Evolutionary conservation across 2,888 invertebrate species (phyloP), one percentile per base, ranked within the genome.

Genomic region (Hecatera dysodea): DNA sequence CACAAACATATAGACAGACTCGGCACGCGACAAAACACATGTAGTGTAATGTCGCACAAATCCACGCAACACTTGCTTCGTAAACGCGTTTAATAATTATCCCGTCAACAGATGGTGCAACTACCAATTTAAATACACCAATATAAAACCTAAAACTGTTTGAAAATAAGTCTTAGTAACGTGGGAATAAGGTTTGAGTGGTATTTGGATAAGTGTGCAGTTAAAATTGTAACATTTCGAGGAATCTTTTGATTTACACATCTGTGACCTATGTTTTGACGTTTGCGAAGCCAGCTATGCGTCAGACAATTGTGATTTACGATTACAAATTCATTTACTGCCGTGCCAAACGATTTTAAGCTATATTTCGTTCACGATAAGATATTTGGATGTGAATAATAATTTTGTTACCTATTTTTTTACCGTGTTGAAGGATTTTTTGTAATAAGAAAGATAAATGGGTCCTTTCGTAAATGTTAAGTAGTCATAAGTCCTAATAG

Each of bases 261-360:
- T 78, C 70, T 74, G 81, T 80, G 86, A 87, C 86, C 86, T 85
- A 81, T 88, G 89, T 89, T 89, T 87, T 90, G 89, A 89, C 89
- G 80, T 86, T 82, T 75, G 72, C 81, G 75, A 77, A 87, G 84
- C 81, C 78, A 82, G 84, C 79, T 82, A 82, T 76, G 82, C 72
- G 86, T 86, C 84, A 82, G 62, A 73, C 67, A 55, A 82, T 83
- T 71, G 75, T 87, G 87, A 90, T 90, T 87, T 87, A 87, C 69
- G 61, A 50, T 67, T 36, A 64, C 67, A 60, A 76, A 74, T 77
- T 61, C 48, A 57, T 66, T 50, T 63, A 22, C 39, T 15, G 19
- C 5, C 22, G 22, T 36, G 53, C 48, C 59, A 65, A 65, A 59
- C 46, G 27, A 79, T 67, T 80, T 63, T 75, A n/a, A 57, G 50